Conservation (phyloP, 2,797 vertebrate species). For the Cyclopterus lumpus region DNA sequence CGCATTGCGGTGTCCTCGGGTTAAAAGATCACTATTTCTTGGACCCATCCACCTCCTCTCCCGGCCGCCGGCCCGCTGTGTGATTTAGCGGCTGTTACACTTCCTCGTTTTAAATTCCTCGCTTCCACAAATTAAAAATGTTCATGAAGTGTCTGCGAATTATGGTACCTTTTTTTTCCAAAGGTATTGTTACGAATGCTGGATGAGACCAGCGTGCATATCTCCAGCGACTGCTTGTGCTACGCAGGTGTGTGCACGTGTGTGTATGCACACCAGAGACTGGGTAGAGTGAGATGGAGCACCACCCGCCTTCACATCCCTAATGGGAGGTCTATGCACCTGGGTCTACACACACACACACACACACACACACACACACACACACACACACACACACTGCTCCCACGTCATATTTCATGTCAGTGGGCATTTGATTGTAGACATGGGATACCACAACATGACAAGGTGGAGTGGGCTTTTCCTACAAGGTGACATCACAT, state of each 20-base stretch:
- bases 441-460: slow-evolving; percentile 73
- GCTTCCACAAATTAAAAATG: too few species aligned
- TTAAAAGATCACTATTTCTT: background rate
- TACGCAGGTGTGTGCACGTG: slow-evolving; percentile 64
- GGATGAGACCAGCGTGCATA: slow-evolving; percentile 15
- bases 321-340: slow-evolving; percentile 76
- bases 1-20: background rate
- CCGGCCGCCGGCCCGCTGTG: background rate
- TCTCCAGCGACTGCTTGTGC: slow-evolving; percentile 39
- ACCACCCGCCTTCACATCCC: slow-evolving; percentile 73
- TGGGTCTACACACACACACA: slow-evolving; percentile 68
- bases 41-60: background rate
- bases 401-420: slow-evolving; percentile 74
- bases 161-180: background rate
- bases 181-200: background rate
- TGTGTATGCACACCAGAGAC: slow-evolving; percentile 56
- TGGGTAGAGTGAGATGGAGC: slow-evolving; percentile 65
- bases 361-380: slow-evolving; percentile 39
- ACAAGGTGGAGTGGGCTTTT: slow-evolving; percentile 74
- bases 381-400: slow-evolving; percentile 32
- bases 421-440: slow-evolving; percentile 72
- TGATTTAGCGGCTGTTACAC: background rate
- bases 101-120: background rate
- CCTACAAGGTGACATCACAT: slow-evolving; percentile 75
- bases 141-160: too few species aligned